Evolutionary conservation across 2,113 vertebrate species (phyloP).

Genomic region (Lophotis ruficrista): DNA sequence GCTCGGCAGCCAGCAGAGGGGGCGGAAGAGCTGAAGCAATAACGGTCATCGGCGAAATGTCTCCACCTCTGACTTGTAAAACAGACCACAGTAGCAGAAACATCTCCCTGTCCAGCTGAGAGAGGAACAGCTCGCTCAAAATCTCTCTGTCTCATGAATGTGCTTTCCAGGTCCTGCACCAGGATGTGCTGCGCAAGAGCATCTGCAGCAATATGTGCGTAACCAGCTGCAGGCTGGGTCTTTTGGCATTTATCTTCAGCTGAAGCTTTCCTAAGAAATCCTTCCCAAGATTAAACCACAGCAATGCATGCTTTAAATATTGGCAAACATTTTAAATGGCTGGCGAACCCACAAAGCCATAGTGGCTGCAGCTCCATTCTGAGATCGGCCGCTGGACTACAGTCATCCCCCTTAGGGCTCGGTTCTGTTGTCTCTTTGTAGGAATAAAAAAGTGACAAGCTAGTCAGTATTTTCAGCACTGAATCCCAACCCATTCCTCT

Average conservation of each 20-base stretch:
- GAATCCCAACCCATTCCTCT: background rate
- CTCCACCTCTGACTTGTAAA: background rate
- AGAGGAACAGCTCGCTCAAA: background rate
- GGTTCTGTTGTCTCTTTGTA: background rate
- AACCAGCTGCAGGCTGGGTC: background rate
- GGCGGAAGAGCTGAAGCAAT: background rate
- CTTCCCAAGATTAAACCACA: background rate
- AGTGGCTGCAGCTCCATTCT: background rate
- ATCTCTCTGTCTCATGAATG: fast-evolving
- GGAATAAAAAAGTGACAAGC: background rate
- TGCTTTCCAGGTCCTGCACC: background rate
- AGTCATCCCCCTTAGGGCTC: background rate
- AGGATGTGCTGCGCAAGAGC: fast-evolving
- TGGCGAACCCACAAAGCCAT: background rate
- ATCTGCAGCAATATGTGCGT: background rate
- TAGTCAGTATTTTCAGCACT: background rate
- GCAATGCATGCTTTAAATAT: background rate
- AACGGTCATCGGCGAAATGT: fast-evolving
- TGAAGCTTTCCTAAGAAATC: background rate
- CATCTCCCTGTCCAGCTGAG: background rate
- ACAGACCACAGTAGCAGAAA: background rate
- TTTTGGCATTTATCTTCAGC: background rate
- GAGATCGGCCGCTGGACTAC: background rate
- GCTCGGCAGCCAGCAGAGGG: background rate
- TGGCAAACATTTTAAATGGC: background rate